phyloP scores from a whole-genome alignment of 2,113 vertebrate species.

The Polyodon spathula region DNA sequence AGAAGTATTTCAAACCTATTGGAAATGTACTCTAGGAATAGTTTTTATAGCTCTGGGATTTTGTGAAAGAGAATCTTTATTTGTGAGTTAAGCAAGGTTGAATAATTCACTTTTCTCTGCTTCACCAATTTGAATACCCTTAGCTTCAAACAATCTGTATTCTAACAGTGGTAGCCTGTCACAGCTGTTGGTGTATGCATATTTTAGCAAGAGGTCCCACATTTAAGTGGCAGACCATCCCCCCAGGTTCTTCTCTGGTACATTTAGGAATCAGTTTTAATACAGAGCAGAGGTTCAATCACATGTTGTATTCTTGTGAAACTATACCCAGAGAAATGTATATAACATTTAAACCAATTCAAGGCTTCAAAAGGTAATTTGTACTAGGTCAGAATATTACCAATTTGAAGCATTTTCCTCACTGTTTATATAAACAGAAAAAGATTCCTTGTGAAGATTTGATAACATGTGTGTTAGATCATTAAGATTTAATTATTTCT shows the following conservation, averaged over 20 bases:
- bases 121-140: background rate
- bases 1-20: too few relatives aligned
- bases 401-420: background rate
- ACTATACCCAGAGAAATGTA: background rate
- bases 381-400: background rate
- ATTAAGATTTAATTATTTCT: constrained; percentile 67
- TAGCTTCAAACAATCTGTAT: background rate
- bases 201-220: background rate
- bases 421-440: background rate
- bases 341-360: background rate
- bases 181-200: background rate
- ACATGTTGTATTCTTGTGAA: background rate
- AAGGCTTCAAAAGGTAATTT: background rate
- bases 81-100: too few relatives aligned
- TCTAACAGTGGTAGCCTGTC: background rate
- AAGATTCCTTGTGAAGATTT: constrained; percentile 32
- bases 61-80: too few relatives aligned
- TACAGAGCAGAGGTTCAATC: background rate
- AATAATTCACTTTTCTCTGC: too few relatives aligned
- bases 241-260: background rate
- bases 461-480: constrained; percentile 39
- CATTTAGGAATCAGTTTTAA: background rate
- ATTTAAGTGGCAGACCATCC: background rate
- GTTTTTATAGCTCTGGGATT: too few relatives aligned
- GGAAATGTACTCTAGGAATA: too few relatives aligned